Evolutionary conservation across 2,113 vertebrate genomes (phyloP).

Genomic region (Indri indri): DNA sequence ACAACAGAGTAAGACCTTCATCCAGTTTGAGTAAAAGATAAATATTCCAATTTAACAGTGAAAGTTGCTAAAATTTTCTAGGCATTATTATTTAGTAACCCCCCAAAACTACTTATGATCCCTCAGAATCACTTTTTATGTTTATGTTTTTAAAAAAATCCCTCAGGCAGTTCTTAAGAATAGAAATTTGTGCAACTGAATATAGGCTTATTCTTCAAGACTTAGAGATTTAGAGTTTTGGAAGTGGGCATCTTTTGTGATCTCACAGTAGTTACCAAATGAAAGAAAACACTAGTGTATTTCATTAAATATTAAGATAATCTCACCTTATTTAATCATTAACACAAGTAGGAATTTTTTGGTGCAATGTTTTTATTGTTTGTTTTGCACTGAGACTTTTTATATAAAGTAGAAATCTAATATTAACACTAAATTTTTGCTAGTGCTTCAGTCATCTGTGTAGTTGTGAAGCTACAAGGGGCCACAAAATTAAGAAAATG

Average conservation of each 20-base stretch:
- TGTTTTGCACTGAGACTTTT: slow-evolving; percentile 45
- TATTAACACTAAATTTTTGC: slow-evolving; percentile 66
- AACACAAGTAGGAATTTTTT: background rate
- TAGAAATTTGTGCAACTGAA: background rate
- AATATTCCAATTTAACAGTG: background rate
- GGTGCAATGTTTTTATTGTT: background rate
- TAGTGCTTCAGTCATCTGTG: slow-evolving; percentile 8
- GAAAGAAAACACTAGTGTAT: background rate
- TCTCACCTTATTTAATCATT: background rate
- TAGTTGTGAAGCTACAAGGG: slow-evolving; percentile 49
- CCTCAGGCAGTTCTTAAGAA: background rate
- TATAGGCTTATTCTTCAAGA: background rate
- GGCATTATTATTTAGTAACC: background rate
- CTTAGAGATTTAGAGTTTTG: background rate
- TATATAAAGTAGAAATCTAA: slow-evolving; percentile 59
- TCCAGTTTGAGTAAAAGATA: background rate
- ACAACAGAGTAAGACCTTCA: background rate
- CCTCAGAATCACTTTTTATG: background rate
- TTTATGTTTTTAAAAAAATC: background rate
- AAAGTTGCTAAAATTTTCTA: background rate
- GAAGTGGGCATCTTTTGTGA: background rate
- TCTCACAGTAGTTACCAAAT: background rate
- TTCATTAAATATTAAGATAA: background rate
- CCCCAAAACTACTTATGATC: background rate
- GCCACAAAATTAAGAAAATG: slow-evolving; percentile 54